These are phyloP conservation scores for Hypsopygia costalis DNA, from an alignment of 2,888 invertebrate species.

Conservation along the genomic window DNA sequence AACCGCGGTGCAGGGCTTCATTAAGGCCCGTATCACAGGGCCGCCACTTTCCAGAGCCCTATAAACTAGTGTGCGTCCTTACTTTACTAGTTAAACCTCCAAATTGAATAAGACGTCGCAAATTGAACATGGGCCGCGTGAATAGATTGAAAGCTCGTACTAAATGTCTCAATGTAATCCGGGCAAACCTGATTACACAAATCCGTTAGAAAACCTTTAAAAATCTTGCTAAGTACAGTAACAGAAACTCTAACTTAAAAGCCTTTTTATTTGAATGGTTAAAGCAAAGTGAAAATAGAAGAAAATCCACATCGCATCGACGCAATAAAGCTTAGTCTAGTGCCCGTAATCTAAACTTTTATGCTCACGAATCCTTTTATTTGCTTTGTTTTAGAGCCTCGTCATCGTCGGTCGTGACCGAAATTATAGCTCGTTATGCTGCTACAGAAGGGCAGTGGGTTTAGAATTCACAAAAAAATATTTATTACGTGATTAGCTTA, in stretches of 20 bases:
- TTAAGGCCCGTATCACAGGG: constrained; percentile 43
- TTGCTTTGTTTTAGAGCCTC: constrained; percentile 19
- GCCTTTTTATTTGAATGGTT: too few species aligned
- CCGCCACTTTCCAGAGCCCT: constrained; percentile 12
- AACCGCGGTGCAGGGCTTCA: constrained; percentile 64
- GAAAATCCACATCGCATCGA: constrained; percentile 30
- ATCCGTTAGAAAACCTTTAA: neutral
- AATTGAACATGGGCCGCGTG: constrained; percentile 17
- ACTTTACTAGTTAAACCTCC: neutral
- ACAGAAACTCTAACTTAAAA: neutral
- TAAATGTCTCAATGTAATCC: neutral
- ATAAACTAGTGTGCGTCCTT: constrained; percentile 1
- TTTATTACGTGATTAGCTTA: neutral
- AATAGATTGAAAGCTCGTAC: neutral
- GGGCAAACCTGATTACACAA: neutral
- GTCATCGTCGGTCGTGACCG: constrained; percentile 2
- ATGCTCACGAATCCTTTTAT: constrained; percentile 24
- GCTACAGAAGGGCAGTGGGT: neutral
- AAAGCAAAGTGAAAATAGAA: neutral
- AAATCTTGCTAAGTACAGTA: neutral
- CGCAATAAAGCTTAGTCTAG: constrained; percentile 37
- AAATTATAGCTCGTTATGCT: constrained; percentile 9
- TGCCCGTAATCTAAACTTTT: constrained; percentile 33
- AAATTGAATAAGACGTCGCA: neutral
- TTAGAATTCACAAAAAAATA: constrained; percentile 2